These are phyloP conservation scores for Eilema griseolum DNA, from an alignment of 2,888 invertebrate genomes.

Conservation along the genomic window DNA sequence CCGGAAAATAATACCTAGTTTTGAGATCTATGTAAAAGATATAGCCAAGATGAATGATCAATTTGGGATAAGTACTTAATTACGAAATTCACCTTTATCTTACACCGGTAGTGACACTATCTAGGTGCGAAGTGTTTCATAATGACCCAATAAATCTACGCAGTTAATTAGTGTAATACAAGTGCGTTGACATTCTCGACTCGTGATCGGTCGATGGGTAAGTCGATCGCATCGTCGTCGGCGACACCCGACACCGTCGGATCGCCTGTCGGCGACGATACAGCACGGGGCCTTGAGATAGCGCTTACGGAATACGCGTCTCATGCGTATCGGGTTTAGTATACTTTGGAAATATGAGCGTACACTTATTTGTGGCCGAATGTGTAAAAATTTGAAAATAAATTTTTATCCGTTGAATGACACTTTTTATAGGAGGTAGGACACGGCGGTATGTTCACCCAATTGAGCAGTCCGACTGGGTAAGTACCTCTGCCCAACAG, in stretches of 20 bases:
- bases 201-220: slow-evolving; percentile 78
- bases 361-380: slow-evolving; percentile 38
- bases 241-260: slow-evolving; percentile 71
- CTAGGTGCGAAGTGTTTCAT: slow-evolving; percentile 30
- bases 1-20: not conserved
- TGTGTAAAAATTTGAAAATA: slow-evolving; percentile 23
- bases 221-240: slow-evolving; percentile 72
- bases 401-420: not conserved
- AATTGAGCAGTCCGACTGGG: no score
- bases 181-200: slow-evolving; percentile 70
- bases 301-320: slow-evolving; percentile 79
- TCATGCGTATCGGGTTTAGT: slow-evolving; percentile 76
- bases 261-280: slow-evolving; percentile 78
- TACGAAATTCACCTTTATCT: not conserved
- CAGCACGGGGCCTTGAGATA: slow-evolving; percentile 77
- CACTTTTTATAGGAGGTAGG: not conserved
- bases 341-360: slow-evolving; percentile 70
- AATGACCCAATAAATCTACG: slow-evolving; percentile 49
- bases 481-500: no score
- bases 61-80: not conserved
- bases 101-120: not conserved
- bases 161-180: slow-evolving; percentile 62
- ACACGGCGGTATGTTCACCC: no score
- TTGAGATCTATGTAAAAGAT: not conserved
- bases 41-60: not conserved